phyloP scores from a whole-genome alignment of 2,888 invertebrate genomes.

The Xestobium rufovillosum region DNA sequence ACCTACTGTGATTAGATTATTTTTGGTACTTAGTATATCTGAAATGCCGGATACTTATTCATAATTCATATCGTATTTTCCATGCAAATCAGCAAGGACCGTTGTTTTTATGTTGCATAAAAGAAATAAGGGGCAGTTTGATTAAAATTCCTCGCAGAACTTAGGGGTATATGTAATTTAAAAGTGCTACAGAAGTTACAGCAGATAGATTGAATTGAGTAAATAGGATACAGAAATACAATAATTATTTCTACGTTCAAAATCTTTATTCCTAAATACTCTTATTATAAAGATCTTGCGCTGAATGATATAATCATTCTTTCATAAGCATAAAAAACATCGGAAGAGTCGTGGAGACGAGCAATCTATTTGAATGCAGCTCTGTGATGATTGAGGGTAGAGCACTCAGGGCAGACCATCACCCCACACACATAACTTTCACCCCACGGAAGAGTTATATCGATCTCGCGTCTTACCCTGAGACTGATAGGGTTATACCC shows the following conservation, averaged over 20 bases:
- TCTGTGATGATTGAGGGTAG: conserved; percentile 16
- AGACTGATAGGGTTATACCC: conserved; percentile 40
- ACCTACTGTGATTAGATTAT: too few species aligned
- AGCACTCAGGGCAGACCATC: conserved; percentile 15
- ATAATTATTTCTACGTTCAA: not conserved
- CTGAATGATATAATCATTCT: too few species aligned
- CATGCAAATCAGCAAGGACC: conserved; percentile 33
- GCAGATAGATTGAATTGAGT: not conserved
- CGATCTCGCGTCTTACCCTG: conserved; percentile 45
- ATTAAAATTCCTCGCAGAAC: conserved; percentile 39
- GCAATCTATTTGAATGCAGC: not conserved
- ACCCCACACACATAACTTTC: conserved; percentile 36
- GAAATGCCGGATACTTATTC: too few species aligned
- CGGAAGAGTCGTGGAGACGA: too few species aligned
- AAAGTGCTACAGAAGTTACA: not conserved
- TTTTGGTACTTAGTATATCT: too few species aligned
- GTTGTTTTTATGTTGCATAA: conserved; percentile 35
- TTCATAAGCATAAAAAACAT: too few species aligned
- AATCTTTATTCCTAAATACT: not conserved
- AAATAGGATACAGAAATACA: not conserved
- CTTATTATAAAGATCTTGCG: too few species aligned
- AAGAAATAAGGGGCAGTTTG: conserved; percentile 37
- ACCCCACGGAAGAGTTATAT: conserved; percentile 47
- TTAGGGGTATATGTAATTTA: conserved; percentile 4
- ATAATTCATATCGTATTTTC: conserved; percentile 32